Conservation (phyloP, 2,113 vertebrate genomes). For the Brachypteracias leptosomus region DNA sequence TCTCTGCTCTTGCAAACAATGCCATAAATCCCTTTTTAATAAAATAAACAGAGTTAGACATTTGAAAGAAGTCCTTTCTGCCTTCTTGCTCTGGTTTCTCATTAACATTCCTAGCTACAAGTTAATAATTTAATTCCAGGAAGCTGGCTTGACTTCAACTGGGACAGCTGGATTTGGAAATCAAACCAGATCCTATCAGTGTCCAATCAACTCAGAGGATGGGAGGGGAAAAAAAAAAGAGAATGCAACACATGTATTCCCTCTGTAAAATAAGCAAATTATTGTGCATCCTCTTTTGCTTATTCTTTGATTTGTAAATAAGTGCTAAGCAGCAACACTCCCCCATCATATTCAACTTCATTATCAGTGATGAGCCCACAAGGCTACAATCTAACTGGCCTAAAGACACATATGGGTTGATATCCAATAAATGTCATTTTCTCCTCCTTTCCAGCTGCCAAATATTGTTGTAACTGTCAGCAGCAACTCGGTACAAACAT, state of each 20-base stretch:
- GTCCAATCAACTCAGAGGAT: background rate
- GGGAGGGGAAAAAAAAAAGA: background rate
- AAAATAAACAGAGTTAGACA: background rate
- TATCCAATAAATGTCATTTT: background rate
- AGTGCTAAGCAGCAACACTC: background rate
- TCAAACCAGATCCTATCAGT: background rate
- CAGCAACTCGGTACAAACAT: background rate
- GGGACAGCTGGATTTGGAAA: background rate
- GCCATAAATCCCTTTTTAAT: background rate
- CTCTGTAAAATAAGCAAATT: background rate
- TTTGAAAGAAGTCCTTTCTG: background rate
- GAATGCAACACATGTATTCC: background rate
- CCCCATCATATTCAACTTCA: background rate
- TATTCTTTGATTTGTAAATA: background rate
- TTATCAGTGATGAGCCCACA: background rate
- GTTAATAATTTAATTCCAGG: background rate
- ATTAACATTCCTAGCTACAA: background rate
- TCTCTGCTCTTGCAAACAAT: background rate
- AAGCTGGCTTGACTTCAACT: background rate
- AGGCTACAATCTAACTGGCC: background rate
- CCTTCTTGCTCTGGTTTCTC: background rate
- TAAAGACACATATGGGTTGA: background rate
- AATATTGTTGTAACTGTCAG: background rate
- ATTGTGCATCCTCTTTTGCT: background rate
- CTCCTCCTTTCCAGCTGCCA: background rate